Evolutionary conservation across 2,113 vertebrate species (phyloP).

Genomic region (Xenotilapia leptura): DNA sequence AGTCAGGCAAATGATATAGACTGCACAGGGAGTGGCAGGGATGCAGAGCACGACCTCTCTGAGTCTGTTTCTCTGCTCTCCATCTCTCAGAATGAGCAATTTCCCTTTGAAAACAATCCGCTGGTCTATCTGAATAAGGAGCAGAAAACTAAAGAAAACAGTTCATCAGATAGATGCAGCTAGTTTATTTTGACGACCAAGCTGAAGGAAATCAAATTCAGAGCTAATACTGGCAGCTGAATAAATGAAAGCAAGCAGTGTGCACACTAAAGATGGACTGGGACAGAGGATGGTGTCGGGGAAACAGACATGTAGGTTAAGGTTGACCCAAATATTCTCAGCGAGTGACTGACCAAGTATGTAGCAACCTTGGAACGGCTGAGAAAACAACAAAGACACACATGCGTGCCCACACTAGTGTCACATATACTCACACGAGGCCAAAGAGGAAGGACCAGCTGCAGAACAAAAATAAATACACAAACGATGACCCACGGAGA

Average conservation of each 20-base stretch:
- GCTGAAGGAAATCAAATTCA: background rate
- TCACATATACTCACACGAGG: background rate
- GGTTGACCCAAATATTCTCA: constrained; percentile 34
- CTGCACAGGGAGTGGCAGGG: constrained; percentile 50
- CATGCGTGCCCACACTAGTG: constrained; percentile 8
- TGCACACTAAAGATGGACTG: background rate
- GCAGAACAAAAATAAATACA: constrained; percentile 64
- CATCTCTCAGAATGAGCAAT: background rate
- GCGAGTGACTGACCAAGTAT: background rate
- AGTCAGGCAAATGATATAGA: constrained; percentile 37
- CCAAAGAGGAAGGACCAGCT: constrained; percentile 63
- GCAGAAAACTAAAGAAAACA: background rate
- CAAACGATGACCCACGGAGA: constrained; percentile 50
- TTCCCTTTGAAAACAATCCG: constrained; percentile 37
- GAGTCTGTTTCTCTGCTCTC: background rate
- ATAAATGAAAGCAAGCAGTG: background rate
- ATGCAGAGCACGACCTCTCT: background rate
- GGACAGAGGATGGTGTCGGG: background rate
- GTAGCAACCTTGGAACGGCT: constrained; percentile 36
- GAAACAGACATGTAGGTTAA: constrained; percentile 37
- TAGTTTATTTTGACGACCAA: background rate
- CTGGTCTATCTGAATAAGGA: background rate
- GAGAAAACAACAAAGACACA: constrained; percentile 45
- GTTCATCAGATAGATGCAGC: background rate
- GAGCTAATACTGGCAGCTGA: background rate